These are phyloP conservation scores for Protomyctophum bolini DNA, from an alignment of 2,113 vertebrate species.

Conservation along the genomic window DNA sequence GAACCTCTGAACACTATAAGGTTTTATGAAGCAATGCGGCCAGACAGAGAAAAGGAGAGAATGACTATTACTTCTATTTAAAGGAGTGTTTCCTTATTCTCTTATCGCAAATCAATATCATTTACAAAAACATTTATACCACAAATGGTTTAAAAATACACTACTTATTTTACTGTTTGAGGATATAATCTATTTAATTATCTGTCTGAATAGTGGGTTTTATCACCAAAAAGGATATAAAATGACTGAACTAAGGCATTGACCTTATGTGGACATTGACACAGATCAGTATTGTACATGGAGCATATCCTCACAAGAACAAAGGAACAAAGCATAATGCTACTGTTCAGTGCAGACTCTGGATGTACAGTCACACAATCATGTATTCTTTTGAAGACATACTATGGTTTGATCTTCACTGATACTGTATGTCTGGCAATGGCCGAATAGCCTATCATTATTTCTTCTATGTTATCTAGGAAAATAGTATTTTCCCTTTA, in stretches of 20 bases:
- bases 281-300: not conserved
- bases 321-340: not conserved
- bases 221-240: not conserved
- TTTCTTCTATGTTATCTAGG: no score
- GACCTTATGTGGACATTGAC: not conserved
- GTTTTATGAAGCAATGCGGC: not conserved
- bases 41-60: not conserved
- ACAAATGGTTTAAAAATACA: no score
- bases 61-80: not conserved
- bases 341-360: not conserved
- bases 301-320: not conserved
- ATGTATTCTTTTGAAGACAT: not conserved
- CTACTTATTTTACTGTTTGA: no score
- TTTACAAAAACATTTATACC: no score
- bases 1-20: not conserved
- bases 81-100: no score
- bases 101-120: not conserved
- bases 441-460: not conserved
- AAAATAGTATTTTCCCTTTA: no score
- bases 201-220: no score
- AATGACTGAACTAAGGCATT: not conserved
- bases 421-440: not conserved
- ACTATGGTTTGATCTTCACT: not conserved
- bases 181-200: no score
- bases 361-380: not conserved